phyloP scores from a whole-genome alignment of 2,113 vertebrate species.

The Trematomus loennbergii region DNA sequence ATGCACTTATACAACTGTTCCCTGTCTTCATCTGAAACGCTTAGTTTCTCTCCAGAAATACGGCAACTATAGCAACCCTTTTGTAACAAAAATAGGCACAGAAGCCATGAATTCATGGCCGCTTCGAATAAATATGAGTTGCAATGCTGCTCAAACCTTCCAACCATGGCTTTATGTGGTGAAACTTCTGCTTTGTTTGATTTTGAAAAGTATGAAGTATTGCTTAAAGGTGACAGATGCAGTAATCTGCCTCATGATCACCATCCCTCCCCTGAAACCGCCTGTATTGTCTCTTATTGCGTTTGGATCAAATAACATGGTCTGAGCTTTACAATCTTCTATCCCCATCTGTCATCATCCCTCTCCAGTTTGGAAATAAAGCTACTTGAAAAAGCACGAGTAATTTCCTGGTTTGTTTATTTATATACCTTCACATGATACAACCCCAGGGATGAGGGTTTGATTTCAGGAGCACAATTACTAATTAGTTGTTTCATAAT shows the following conservation, averaged over 20 bases:
- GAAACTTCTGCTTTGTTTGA: slow-evolving; percentile 59
- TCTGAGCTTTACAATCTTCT: slow-evolving; percentile 58
- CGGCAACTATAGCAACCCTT: slow-evolving; percentile 37
- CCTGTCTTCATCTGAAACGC: slow-evolving; percentile 32
- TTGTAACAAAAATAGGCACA: slow-evolving; percentile 33
- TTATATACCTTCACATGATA: slow-evolving; percentile 43
- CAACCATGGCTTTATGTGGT: slow-evolving; percentile 53
- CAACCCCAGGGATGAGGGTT: slow-evolving; percentile 6
- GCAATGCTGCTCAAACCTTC: slow-evolving; percentile 20
- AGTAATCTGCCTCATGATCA: slow-evolving; percentile 49
- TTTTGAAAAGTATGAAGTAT: slow-evolving; percentile 44
- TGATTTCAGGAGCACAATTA: slow-evolving; percentile 8
- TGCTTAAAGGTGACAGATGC: slow-evolving; percentile 66
- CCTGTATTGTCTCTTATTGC: slow-evolving; percentile 52
- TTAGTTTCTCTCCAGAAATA: slow-evolving; percentile 40
- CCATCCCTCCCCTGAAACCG: slow-evolving; percentile 43
- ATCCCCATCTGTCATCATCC: slow-evolving; percentile 69
- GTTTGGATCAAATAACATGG: slow-evolving; percentile 56
- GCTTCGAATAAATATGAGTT: slow-evolving; percentile 35
- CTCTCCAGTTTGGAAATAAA: slow-evolving; percentile 78
- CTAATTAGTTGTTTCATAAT: slow-evolving; percentile 2
- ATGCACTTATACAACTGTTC: slow-evolving; percentile 19
- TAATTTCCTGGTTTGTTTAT: slow-evolving; percentile 32
- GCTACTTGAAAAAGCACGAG: slow-evolving; percentile 64
- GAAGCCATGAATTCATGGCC: slow-evolving; percentile 37